Evolutionary conservation across 2,113 vertebrate species (phyloP), one percentile per base, ranked within the genome.

Genomic region (Oryzias javanicus): DNA sequence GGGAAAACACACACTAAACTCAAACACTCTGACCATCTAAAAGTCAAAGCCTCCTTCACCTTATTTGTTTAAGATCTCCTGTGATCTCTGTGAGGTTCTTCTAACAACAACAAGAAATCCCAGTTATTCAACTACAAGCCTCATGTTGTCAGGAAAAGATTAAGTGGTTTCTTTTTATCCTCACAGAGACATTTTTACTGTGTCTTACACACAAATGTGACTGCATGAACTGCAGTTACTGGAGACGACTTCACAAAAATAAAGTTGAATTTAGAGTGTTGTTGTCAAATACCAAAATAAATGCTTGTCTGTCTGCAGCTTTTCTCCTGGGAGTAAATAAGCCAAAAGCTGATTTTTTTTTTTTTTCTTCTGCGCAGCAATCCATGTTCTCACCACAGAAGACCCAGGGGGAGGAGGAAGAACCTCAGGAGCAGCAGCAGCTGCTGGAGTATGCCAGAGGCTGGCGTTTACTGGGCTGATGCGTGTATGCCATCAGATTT

Each of bases 1-100:
- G 77, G 79, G 60, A 46, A 69, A 74, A 57, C 49, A 22, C 69
- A 63, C 41, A 69, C 60, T 49, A 53, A 60, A 53, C 29, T 60
- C 57, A 51, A 54, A 67, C 22, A 60, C 49, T 59, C 44, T 58
- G 22, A 60, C 49, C 77, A 78, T 71, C 58, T 14, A 68, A 81
- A 67, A 62, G 64, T 70, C 76, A 50, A 47, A 83, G 82, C 74
- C 69, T 76, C 71, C 84, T 78, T 78, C 78, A 86, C 86, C 83
- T 85, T 63, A 67, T 52, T 54, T 25, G 64, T 35, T 64, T 64
- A 72, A 70, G 50, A 70, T 58, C 62, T 63, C 40, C 62, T 73
- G 67, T 66, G 64, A 4, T 72, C 71, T 81, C 74, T 76, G 72
- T 82, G 76, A 78, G 66, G 60, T 50, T 68, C 72, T 65, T 53